Conservation (phyloP, 2,888 invertebrate genomes). For the Epinotia nisella region DNA sequence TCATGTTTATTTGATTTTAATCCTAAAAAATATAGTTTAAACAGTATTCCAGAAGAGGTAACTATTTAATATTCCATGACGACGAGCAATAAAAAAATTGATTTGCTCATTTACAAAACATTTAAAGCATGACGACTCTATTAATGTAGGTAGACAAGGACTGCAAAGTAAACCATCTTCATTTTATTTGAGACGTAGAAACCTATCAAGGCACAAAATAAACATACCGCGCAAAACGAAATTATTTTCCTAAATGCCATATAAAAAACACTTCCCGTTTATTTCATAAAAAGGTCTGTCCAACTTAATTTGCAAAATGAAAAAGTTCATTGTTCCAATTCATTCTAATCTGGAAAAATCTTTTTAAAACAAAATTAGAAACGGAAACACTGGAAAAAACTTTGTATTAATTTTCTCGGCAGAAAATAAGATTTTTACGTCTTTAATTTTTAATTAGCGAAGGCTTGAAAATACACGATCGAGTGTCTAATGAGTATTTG, state of each 20-base stretch:
- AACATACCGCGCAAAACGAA: not conserved
- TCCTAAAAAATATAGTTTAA: no score
- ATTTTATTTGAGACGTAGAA: not conserved
- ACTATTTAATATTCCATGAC: no score
- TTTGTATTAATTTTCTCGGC: slow-evolving; percentile 62
- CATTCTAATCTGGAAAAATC: slow-evolving; percentile 62
- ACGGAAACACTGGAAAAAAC: slow-evolving; percentile 55
- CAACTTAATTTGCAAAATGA: slow-evolving; percentile 53
- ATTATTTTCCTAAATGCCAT: slow-evolving; percentile 18
- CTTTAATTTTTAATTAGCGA: slow-evolving; percentile 66
- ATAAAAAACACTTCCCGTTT: slow-evolving; percentile 29
- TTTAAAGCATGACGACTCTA: no score
- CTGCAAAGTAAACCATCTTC: not conserved
- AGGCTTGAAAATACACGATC: slow-evolving; percentile 59
- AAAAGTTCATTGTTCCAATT: slow-evolving; percentile 56
- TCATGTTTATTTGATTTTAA: no score
- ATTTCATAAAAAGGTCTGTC: slow-evolving; percentile 41
- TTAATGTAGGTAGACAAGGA: no score
- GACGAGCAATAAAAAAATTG: no score
- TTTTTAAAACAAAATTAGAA: slow-evolving; percentile 64
- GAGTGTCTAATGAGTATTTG: slow-evolving; percentile 64
- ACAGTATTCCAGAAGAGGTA: no score
- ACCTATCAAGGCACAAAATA: slow-evolving; percentile 5
- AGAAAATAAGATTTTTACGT: slow-evolving; percentile 52
- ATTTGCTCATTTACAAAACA: no score